Percentiles rank a stretch among this genome's conserved stretches.
Evolutionary conservation across 2,888 invertebrate genomes (phyloP).

Genomic region (Drosophila ezoana): DNA sequence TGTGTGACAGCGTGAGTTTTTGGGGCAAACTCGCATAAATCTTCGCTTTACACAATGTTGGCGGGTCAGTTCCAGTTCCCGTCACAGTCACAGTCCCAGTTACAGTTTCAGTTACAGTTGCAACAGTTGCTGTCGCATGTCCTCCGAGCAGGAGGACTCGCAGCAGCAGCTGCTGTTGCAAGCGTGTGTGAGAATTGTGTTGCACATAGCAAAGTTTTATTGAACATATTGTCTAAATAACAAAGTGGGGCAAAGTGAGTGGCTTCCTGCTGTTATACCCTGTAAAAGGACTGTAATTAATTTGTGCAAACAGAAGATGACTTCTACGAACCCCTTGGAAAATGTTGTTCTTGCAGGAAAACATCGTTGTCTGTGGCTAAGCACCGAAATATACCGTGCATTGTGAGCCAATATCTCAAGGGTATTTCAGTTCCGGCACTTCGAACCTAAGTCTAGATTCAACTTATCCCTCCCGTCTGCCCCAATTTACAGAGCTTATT

Average conservation of each 20-base stretch:
- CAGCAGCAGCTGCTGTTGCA: conserved; percentile 43
- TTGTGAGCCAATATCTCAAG: too few relatives aligned
- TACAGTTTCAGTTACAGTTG: conserved; percentile 35
- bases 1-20: conserved; percentile 60
- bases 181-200: conserved; percentile 27
- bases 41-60: conserved; percentile 83
- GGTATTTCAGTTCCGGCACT: too few relatives aligned
- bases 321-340: too few relatives aligned
- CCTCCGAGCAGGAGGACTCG: conserved; percentile 28
- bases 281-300: conserved; percentile 1
- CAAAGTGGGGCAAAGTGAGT: conserved; percentile 44
- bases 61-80: conserved; percentile 77
- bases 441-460: too few relatives aligned
- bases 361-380: too few relatives aligned
- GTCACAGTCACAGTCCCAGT: conserved; percentile 45
- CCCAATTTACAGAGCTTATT: too few relatives aligned
- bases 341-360: too few relatives aligned
- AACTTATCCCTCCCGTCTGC: too few relatives aligned
- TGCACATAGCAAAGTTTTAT: conserved; percentile 67
- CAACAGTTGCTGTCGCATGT: conserved; percentile 39
- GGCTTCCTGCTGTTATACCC: conserved; percentile 20
- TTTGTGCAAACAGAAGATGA: too few relatives aligned
- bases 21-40: conserved; percentile 82
- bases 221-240: conserved; percentile 78
- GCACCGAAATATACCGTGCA: too few relatives aligned